Evolutionary conservation across 2,797 vertebrate species (phyloP).

Genomic region (Hippocampus kuda): DNA sequence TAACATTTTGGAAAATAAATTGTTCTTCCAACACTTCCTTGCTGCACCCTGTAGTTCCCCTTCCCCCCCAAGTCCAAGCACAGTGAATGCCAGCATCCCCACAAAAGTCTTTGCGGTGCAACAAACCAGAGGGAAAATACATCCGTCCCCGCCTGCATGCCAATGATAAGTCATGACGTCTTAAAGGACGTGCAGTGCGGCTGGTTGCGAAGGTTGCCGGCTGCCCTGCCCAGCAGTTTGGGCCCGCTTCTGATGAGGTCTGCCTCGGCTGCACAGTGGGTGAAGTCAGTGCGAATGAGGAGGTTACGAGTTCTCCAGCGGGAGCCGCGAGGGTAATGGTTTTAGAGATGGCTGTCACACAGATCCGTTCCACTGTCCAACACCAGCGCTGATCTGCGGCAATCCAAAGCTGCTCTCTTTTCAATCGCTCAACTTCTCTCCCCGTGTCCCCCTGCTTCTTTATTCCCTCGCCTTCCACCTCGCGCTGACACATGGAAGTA

Average conservation of each 20-base stretch:
- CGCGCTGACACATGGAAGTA: constrained; percentile 67
- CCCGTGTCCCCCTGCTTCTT: constrained; percentile 50
- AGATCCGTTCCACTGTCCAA: constrained; percentile 74
- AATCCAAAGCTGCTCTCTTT: constrained; percentile 47
- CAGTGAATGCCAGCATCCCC: constrained; percentile 42
- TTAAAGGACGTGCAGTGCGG: constrained; percentile 40
- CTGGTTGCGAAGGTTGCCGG: constrained; percentile 43
- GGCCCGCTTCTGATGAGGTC: constrained; percentile 47
- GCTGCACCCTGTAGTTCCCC: constrained; percentile 23
- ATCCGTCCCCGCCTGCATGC: constrained; percentile 46
- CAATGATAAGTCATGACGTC: constrained; percentile 50
- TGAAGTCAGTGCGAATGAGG: constrained; percentile 57
- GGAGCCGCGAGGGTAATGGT: constrained; percentile 67
- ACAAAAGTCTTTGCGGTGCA: constrained; percentile 48
- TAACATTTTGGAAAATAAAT: neutral
- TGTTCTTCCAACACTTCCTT: constrained; percentile 15
- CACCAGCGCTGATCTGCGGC: constrained; percentile 59
- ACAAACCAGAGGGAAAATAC: constrained; percentile 35
- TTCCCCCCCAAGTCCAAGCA: constrained; percentile 34
- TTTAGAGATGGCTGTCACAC: constrained; percentile 75
- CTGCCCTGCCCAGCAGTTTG: constrained; percentile 40
- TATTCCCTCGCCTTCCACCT: constrained; percentile 44
- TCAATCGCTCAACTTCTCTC: constrained; percentile 55
- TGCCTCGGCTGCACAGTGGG: constrained; percentile 51
- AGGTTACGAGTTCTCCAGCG: constrained; percentile 60